Base-by-base conservation (phyloP, 2,113 vertebrate species). In the Pipra filicauda region DNA sequence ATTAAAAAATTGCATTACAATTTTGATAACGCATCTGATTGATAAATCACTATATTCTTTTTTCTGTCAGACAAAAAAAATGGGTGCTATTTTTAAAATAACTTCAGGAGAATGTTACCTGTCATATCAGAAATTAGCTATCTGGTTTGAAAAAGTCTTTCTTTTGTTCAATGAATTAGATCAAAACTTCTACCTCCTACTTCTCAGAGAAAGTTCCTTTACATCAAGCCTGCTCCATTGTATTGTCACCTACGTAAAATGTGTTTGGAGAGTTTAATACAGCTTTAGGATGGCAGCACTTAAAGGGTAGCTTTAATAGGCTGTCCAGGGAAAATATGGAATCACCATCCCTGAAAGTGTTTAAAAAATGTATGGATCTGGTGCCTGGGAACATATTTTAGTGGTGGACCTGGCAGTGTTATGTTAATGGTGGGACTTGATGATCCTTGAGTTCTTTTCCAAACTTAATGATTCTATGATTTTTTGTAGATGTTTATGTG, bases 231-330 rank as follows among this genome's bases (percentile, higher is more conserved):
- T 85, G 12, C 10, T 95, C 22, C 30, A 65, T 65, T 85, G 52
- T 78, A 44, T 57, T 89, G 5, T 23, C 35, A 72, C 52, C 57
- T 78, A 91, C 49, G 37, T 27, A 61, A 81, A 78, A 75, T 44
- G 3, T 43, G 37, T 54, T 77, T 87, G 17, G 5, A 69, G 31
- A 65, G 5, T 67, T 75, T 61, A 67, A 51, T 48, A 33, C 2
- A 49, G 9, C 11, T 76, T 70, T 49, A 62, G 2, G 12, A 13
- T 70, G 64, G 41, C 15, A 83, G 12, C 18, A 49, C 9, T 16
- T 70, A 62, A 39, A 31, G 0, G 0, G 9, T 15, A 37, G 5
- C 7, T 70, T 55, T 37, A 70, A 57, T 13, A 43, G 35, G 4
- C 9, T 55, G 9, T 22, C n/a, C 21, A 15, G 21, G 21, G 17